Conservation (phyloP, 2,888 invertebrate genomes). For the Dicyrtoma fusca region DNA sequence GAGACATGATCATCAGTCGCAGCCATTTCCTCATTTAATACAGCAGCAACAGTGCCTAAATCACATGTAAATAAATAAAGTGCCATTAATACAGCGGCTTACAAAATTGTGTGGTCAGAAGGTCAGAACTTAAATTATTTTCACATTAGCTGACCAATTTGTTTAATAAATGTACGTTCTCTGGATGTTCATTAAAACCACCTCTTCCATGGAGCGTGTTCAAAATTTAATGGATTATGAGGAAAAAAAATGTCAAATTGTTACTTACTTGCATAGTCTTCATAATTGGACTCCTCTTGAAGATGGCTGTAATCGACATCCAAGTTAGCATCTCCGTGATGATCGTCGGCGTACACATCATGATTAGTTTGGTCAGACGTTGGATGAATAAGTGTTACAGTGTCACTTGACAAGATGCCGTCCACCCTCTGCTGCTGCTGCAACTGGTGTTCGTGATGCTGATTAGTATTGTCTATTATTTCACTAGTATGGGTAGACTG, state of each 20-base stretch:
- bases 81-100: too few species aligned
- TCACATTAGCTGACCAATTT: too few species aligned
- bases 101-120: too few species aligned
- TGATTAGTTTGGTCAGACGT: neutral
- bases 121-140: neutral
- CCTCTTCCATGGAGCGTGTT: too few species aligned
- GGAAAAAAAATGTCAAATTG: too few species aligned
- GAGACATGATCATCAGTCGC: neutral
- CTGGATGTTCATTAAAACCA: too few species aligned
- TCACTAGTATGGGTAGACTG: neutral
- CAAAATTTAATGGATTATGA: too few species aligned
- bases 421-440: neutral
- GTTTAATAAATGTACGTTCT: too few species aligned
- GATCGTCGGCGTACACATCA: neutral
- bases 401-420: neutral
- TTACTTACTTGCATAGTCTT: constrained; percentile 26
- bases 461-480: neutral
- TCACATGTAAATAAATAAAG: neutral
- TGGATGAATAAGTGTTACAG: neutral
- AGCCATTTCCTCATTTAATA: constrained; percentile 14
- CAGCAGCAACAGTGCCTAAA: constrained; percentile 15
- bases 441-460: neutral
- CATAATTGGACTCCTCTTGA: neutral
- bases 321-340: neutral
- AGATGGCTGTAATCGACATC: too few species aligned